Base-by-base conservation (phyloP, 2,797 vertebrate species). In the Craterocephalus amniculus region DNA sequence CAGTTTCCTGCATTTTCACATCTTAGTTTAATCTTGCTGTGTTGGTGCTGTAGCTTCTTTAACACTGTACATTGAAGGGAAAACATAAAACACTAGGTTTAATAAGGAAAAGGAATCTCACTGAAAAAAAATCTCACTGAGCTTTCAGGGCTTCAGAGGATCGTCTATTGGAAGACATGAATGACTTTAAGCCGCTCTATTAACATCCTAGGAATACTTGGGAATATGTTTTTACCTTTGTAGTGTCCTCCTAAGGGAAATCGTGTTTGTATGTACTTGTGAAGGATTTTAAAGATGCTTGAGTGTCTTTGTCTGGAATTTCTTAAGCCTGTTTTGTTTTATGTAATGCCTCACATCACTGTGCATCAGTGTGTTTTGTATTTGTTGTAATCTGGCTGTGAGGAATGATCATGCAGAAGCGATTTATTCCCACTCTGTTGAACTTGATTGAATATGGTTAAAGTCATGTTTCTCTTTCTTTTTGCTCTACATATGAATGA, bases 281-380 rank as follows among this genome's bases (percentile, higher is more conserved):
- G 48, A 70, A 75, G 18, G 48, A 67, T 70, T 64, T 58, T 38
- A 63, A 52, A 31, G 6, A 58, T 27, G n/a, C 20, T 6, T 13
- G 20, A 0, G 1, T 12, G 12, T 4, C 31, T 67, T 16, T 52
- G 63, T 67, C 13, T 52, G 63, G 27, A 70, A 20, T 18, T 57
- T 4, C 3, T 16, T 8, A 1, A 16, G 43, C 22, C 31, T 32
- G 20, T 49, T 27, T 34, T 34, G 16, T 12, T 38, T 62, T 51
- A n/a, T 32, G 62, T 43, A 14, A 24, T 10, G 40, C 48, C 22
- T 51, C n/a, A 10, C 26, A 51, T 49, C 3, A 22, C 4, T 52
- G 43, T 4, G 56, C 26, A 4, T 56, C 13, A 0, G 22, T 61
- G 26, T 16, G 9, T 57, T 62, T 9, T 67, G 6, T 18, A 16